These are phyloP conservation scores for Pelusios castaneus DNA, from an alignment of 2,113 vertebrate genomes.

Conservation along the genomic window DNA sequence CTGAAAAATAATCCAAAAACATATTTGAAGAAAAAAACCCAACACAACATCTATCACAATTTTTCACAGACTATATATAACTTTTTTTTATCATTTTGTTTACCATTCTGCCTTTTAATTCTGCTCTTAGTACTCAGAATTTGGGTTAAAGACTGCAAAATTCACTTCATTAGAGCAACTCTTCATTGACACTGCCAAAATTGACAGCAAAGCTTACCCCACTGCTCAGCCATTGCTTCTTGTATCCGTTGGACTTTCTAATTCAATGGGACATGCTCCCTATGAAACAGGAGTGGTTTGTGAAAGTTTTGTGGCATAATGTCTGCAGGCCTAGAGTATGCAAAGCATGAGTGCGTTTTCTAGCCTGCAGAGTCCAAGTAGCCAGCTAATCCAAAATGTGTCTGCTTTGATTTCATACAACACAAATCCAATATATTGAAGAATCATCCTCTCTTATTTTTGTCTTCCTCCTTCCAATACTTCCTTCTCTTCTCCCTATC, in stretches of 20 bases:
- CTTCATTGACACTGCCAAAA: not conserved
- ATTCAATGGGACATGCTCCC: not conserved
- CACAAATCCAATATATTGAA: not conserved
- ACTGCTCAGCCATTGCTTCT: not conserved
- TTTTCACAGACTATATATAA: not conserved
- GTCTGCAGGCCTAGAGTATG: fast-evolving
- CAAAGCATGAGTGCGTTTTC: fast-evolving
- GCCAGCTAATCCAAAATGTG: not conserved
- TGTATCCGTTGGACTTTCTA: not conserved
- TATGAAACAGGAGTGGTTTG: not conserved
- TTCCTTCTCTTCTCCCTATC: fast-evolving
- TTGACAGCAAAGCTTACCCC: not conserved
- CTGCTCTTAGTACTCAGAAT: not conserved
- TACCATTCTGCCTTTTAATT: too few species aligned
- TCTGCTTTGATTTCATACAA: not conserved
- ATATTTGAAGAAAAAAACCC: not conserved
- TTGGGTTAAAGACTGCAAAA: not conserved
- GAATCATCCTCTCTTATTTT: not conserved
- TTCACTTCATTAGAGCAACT: not conserved
- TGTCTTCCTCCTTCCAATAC: not conserved
- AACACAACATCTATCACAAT: not conserved
- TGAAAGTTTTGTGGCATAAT: fast-evolving
- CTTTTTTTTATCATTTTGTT: not conserved
- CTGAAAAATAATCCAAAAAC: not conserved
- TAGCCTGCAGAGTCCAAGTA: not conserved